A percentile compares a stretch with the other conserved stretches of the same genome.
phyloP scores from a whole-genome alignment of 2,888 invertebrate genomes.

The Phasia obesa region DNA sequence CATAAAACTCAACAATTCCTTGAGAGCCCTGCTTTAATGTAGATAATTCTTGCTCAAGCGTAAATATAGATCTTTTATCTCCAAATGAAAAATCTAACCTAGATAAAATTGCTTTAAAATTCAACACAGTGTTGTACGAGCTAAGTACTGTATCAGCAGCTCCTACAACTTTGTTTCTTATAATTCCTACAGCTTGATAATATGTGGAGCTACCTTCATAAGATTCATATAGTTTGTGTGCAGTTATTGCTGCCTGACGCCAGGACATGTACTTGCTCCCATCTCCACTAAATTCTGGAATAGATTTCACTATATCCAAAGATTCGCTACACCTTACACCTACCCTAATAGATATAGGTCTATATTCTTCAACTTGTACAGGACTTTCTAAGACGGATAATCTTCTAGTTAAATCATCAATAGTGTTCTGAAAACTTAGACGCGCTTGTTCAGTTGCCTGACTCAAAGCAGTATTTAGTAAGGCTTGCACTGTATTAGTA shows the following conservation, averaged over 20 bases:
- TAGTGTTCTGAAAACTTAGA: slow-evolving; percentile 26
- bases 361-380: slow-evolving; percentile 33
- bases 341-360: slow-evolving; percentile 11
- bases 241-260: not conserved
- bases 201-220: no score
- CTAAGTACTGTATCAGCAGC: slow-evolving; percentile 21
- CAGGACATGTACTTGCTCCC: not conserved
- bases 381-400: slow-evolving; percentile 29
- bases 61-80: slow-evolving; percentile 67
- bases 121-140: slow-evolving; percentile 34
- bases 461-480: no score
- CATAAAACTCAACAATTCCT: slow-evolving; percentile 65
- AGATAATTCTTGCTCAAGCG: slow-evolving; percentile 65
- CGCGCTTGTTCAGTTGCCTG: no score
- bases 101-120: slow-evolving; percentile 34
- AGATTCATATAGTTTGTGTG: slow-evolving; percentile 23
- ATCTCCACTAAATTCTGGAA: slow-evolving; percentile 22
- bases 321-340: slow-evolving; percentile 28
- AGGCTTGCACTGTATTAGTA: no score
- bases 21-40: slow-evolving; percentile 68
- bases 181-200: no score
- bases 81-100: slow-evolving; percentile 69
- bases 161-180: slow-evolving; percentile 26
- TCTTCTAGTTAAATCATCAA: slow-evolving; percentile 29
- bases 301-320: slow-evolving; percentile 32